phyloP scores from a whole-genome alignment of 2,888 invertebrate species.

The Ashinkailepas kermadecensis region DNA sequence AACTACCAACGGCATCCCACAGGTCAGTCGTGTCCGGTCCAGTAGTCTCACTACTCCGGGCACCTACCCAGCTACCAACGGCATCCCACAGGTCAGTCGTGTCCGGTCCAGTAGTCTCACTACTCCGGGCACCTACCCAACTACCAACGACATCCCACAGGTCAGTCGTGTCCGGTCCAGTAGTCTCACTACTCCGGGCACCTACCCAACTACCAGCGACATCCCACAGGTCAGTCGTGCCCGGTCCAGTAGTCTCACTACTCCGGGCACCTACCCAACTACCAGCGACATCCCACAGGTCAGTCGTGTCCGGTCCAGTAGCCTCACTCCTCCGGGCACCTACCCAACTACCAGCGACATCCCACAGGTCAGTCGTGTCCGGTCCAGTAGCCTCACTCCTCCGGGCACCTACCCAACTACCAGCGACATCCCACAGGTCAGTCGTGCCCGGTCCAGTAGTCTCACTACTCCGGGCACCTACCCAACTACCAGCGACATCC shows the following conservation, averaged over 20 bases:
- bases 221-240: background rate
- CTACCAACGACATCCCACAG: background rate
- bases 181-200: conserved; percentile 44
- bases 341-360: background rate
- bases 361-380: background rate
- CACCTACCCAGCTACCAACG: background rate
- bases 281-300: background rate
- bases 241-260: conserved; percentile 44
- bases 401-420: conserved; percentile 35
- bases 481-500: background rate
- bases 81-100: background rate
- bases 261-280: conserved; percentile 37
- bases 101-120: conserved; percentile 43
- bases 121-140: conserved; percentile 38
- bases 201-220: background rate
- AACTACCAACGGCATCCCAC: background rate
- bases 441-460: conserved; percentile 40
- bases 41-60: conserved; percentile 45
- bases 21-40: conserved; percentile 36
- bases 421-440: background rate
- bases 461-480: conserved; percentile 42
- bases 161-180: conserved; percentile 38
- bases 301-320: conserved; percentile 39
- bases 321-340: conserved; percentile 43
- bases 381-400: conserved; percentile 45